Conservation (phyloP, 2,113 vertebrate species). For the Tichodroma muraria region DNA sequence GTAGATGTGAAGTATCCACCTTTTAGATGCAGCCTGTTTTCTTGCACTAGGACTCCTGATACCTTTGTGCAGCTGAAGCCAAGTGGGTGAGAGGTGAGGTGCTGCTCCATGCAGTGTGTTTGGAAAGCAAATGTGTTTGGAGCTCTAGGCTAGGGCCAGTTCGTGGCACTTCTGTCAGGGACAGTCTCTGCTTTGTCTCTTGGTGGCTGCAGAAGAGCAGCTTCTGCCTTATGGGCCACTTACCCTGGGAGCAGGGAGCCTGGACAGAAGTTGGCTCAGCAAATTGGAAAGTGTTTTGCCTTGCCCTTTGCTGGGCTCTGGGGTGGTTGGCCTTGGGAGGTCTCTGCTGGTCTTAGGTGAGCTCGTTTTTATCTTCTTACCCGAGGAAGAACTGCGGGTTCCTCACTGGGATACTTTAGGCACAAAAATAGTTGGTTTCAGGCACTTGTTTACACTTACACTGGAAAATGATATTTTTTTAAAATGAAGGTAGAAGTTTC, state of each 20-base stretch:
- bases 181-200: background rate
- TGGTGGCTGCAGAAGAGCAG: background rate
- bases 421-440: background rate
- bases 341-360: background rate
- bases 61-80: background rate
- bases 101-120: background rate
- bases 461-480: background rate
- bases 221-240: background rate
- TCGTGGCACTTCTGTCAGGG: fast-evolving
- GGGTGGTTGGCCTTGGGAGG: background rate
- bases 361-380: fast-evolving
- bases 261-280: background rate
- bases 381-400: background rate
- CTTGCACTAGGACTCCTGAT: background rate
- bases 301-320: background rate
- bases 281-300: background rate
- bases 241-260: background rate
- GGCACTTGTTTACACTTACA: background rate
- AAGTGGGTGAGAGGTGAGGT: background rate
- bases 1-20: background rate
- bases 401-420: background rate
- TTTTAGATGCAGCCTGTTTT: background rate
- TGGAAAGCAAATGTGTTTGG: background rate
- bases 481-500: background rate
- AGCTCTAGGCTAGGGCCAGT: background rate